Evolutionary conservation across 2,113 vertebrate species (phyloP).

Genomic region (Odocoileus hemionus): DNA sequence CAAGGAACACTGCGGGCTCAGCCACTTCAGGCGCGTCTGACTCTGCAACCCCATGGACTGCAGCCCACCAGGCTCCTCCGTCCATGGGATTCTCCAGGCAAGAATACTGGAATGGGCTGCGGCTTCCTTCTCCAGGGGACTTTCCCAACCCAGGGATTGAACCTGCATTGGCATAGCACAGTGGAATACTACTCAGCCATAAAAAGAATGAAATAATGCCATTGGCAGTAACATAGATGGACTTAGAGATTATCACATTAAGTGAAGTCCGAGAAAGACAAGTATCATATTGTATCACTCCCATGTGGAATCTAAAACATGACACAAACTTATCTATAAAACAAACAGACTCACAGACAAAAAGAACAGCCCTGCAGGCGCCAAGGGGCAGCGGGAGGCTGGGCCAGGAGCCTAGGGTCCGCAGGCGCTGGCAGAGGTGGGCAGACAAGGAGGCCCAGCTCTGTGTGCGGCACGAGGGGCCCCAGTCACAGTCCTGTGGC

Average conservation of each 20-base stretch:
- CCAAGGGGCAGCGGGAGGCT: background rate
- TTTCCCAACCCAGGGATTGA: background rate
- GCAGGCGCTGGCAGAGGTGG: accelerated
- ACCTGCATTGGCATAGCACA: background rate
- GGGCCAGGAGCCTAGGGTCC: background rate
- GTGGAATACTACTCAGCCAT: background rate
- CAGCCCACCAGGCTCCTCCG: background rate
- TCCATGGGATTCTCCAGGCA: background rate
- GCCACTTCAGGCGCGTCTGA: accelerated
- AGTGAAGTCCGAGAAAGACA: background rate
- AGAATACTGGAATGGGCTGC: background rate
- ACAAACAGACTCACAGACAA: background rate
- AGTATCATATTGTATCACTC: accelerated
- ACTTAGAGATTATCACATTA: accelerated
- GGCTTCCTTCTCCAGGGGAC: background rate
- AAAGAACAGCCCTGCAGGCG: background rate
- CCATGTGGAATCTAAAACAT: accelerated
- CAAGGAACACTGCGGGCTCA: too few species aligned
- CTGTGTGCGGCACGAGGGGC: accelerated
- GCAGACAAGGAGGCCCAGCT: background rate
- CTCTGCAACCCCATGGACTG: background rate
- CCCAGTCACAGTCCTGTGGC: background rate
- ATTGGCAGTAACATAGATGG: accelerated
- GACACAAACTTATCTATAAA: background rate
- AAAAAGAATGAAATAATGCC: accelerated